Evolutionary conservation across 2,797 vertebrate species (phyloP), one percentile per base, ranked within the genome.

Genomic region (Synaphobranchus kaupii): DNA sequence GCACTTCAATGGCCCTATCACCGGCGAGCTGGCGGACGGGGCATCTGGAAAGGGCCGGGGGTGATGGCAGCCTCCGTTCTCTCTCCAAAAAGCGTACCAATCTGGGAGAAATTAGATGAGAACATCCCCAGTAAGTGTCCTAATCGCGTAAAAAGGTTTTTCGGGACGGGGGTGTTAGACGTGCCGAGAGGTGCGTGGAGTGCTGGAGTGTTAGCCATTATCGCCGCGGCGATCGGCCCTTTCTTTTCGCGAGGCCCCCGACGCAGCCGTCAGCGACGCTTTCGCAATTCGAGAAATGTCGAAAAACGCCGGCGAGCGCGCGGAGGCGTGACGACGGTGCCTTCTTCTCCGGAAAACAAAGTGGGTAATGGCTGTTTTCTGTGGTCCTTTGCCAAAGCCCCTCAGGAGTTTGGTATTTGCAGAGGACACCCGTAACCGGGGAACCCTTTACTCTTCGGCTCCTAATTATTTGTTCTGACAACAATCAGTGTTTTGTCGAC

Each of bases 401-500:
- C 13, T 25, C 31, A 22, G 60, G 22, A 52, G 47, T 44, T 31
- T 22, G 44, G 39, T 84, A 58, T 73, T 15, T 48, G 44, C 48
- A 28, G 34, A 84, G 31, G 63, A 84, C 17, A 44, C 56, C 28
- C 60, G 31, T 87, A 83, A 66, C 56, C 47, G 68, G 58, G 50
- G 60, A 48, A 3, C 93, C 94, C 90, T 95, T 92, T 91, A 88
- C 90, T 52, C 90, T 88, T 84, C 91, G 73, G 66, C 93, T 86
- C 89, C 85, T 88, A 89, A 87, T 90, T 93, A 91, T 90, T 90
- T 87, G 89, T 90, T 90, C 92, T 94, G 91, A 92, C 93, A 93
- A 93, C 93, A 93, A 93, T 91, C 87, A 92, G 88, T 92, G 92
- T 94, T 92, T 92, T 93, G 91, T 91, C 90, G 91, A 92, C 90